Percentiles rank a stretch among this genome's conserved stretches.
phyloP scores from a whole-genome alignment of 2,797 vertebrate species.

The Intellagama lesueurii region DNA sequence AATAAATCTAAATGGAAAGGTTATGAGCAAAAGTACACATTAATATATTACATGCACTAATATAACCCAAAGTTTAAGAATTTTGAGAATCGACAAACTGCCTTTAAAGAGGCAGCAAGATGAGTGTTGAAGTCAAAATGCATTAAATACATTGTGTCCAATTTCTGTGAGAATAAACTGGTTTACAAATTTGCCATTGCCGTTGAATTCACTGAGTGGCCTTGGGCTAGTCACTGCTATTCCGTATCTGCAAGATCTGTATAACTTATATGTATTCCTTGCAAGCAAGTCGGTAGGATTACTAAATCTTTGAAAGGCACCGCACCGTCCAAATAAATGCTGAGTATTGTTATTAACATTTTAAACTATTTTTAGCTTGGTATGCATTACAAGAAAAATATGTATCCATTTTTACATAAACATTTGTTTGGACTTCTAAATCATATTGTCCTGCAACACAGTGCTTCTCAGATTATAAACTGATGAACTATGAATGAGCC shows the following conservation, averaged over 20 bases:
- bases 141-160: neutral
- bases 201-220: neutral
- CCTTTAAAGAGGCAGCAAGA: neutral
- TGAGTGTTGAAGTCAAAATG: neutral
- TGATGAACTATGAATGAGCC: too few relatives aligned
- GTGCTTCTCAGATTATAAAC: too few relatives aligned
- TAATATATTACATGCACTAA: constrained; percentile 3
- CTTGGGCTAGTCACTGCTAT: neutral
- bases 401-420: neutral
- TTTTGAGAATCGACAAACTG: neutral
- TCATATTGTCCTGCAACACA: too few relatives aligned
- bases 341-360: neutral
- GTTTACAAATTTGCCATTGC: neutral
- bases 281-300: too few relatives aligned
- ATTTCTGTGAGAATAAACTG: neutral
- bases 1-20: constrained; percentile 21
- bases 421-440: too few relatives aligned
- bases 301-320: neutral
- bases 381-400: neutral
- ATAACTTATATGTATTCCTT: neutral
- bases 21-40: constrained; percentile 11
- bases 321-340: neutral
- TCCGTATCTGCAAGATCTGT: neutral
- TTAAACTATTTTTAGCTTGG: neutral
- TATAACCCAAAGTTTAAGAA: neutral